These are phyloP conservation scores for Ganaspis sp. DNA, from an alignment of 1,140 invertebrate species.

Conservation along the genomic window DNA sequence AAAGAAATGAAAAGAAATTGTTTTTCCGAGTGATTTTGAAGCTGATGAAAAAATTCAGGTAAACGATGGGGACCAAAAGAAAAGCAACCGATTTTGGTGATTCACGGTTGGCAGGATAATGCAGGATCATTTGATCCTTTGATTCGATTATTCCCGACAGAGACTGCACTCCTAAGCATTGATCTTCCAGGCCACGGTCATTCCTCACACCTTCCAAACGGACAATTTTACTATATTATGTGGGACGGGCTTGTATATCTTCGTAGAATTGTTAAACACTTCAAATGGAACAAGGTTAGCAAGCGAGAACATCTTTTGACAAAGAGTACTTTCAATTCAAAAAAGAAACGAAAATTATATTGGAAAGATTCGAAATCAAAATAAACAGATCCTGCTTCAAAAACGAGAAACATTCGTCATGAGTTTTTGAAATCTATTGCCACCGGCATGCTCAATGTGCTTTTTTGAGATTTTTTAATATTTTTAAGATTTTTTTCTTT, in stretches of 20 bases:
- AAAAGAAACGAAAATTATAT: not conserved
- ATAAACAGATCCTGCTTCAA: not conserved
- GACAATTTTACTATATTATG: slow-evolving; percentile 87
- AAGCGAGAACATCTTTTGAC: slow-evolving; percentile 40
- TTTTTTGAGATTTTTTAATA: too few species aligned
- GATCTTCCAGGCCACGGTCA: slow-evolving; percentile 89
- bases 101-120: slow-evolving; percentile 96
- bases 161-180: slow-evolving; percentile 81
- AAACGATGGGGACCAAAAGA: slow-evolving; percentile 87
- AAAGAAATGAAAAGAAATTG: not conserved
- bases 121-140: slow-evolving; percentile 88
- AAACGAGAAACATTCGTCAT: not conserved
- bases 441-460: too few species aligned
- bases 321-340: not conserved
- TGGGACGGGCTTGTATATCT: slow-evolving; percentile 86
- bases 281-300: slow-evolving; percentile 85
- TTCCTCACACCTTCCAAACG: slow-evolving; percentile 85
- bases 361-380: not conserved
- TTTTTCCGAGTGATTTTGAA: slow-evolving; percentile 33
- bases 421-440: not conserved
- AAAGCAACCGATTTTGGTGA: slow-evolving; percentile 84
- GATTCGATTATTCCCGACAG: slow-evolving; percentile 81
- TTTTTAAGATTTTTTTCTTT: too few species aligned
- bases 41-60: slow-evolving; percentile 73
- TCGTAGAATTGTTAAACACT: slow-evolving; percentile 85